Evolutionary conservation across 2,888 invertebrate species (phyloP), one percentile per base, ranked within the genome.

Genomic region (Volucella bombylans): DNA sequence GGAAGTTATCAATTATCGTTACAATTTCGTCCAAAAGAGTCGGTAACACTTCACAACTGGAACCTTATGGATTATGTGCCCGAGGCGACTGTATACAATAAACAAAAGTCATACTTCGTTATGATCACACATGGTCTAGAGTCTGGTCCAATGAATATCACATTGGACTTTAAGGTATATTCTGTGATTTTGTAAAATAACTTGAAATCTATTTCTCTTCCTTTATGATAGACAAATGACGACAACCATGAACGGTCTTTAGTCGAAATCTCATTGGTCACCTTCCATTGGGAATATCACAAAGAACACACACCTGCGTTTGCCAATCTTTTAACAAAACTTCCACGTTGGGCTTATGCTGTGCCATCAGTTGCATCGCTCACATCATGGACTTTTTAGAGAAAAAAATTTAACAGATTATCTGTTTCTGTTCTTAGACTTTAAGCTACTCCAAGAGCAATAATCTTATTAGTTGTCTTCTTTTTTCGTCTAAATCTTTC

Each of bases 301-400:
- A 89, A 89, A 74, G 89, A 89, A 50, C 89, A 89, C 64, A 89
- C 89, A 23, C 87, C 89, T 15, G 86, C 88, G 18, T 90, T 90
- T 87, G 88, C 89, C 8, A 88, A 88, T 86, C 74, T 90, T 62
- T 71, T 90, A 41, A 86, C 87, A 18, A 89, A 89, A 80, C 59
- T 89, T 38, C 90, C 90, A 23, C 88, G 87, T 18, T 90, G 90
- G 90, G 88, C 89, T 1, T 88, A 89, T 76, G 89, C 88, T 45
- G 89, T 90, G 1, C 89, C 90, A 59, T 88, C 89, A 1, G 89
- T 89, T 4, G 89, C 90, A 41, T 87, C 89, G 10, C 83, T 90
- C 39, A 88, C 87, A 79, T 88, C 89, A 18, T 89, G 87, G 87
- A 88, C 88, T 43, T 90, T 88, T 86, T 90, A 31, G 31, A 31